Base-by-base conservation (phyloP, 2,888 invertebrate species). In the Arenicola marina region DNA sequence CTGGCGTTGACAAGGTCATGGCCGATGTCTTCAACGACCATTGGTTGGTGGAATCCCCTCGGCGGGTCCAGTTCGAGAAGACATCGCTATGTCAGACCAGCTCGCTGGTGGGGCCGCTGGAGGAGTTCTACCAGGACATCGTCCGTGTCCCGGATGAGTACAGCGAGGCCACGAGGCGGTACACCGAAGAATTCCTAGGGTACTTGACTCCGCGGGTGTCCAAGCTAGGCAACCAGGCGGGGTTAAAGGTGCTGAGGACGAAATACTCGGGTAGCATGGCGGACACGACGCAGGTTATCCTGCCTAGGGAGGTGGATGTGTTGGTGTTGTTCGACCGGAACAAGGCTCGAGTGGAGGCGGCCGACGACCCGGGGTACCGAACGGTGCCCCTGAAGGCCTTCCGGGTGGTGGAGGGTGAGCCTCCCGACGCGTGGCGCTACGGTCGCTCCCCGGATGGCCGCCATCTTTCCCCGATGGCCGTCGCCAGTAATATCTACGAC, bases 401-500 rank as follows among this genome's bases (percentile, higher is more conserved):
- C 43, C 48, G 44, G 11, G 32, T 51, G 24, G 55, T 57, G 33
- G 51, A 62, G 4, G 56, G 54, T 4, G 33, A 24, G 18, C n/a
- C 26, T 1, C 51, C 59, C 3, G 63, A 65, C 38, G 33, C 28
- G 24, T 66, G 26, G 21, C 34, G 54, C 26, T 68, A 53, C 44
- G 68, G 68, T 4, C 53, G 77, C 26, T 72, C 76, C 2, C 73
- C 75, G 4, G 76, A 75, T 44, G 67, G 65, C 15, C 26, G 58
- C 1, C 73, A 76, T 65, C 65, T 77, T 43, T 77, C 77, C 2
- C 69, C 75, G 0, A 67, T 69, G 53, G 70, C 70, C 51, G 67
- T 76, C 4, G 74, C 75, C 55, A 63, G 66, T 43, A 63, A 70
- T 2, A 59, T 75, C 3, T 65, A 71, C 38, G 71, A 68, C 29